Conservation (phyloP, 2,888 invertebrate species). For the Diaphora mendica region DNA sequence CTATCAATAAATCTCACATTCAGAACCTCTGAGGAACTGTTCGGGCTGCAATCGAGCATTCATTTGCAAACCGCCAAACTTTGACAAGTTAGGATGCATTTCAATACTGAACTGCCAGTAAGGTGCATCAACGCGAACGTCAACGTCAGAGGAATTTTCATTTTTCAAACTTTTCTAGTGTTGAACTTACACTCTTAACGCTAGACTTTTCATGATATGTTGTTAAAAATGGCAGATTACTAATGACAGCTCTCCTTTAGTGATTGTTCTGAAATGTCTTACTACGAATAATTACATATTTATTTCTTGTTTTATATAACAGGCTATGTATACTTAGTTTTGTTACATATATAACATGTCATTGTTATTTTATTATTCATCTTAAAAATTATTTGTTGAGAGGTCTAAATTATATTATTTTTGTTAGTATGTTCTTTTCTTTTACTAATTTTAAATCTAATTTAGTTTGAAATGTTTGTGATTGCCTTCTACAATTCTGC, state of each 20-base stretch:
- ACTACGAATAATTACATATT: no score
- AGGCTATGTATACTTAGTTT: no score
- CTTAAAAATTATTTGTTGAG: no score
- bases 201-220: background rate
- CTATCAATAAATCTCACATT: conserved; percentile 4
- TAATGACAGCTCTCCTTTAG: background rate
- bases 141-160: conserved; percentile 64
- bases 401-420: no score
- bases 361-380: no score
- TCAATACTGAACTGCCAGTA: conserved; percentile 63
- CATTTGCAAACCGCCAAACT: conserved; percentile 74
- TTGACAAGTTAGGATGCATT: conserved; percentile 79
- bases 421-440: no score
- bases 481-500: no score
- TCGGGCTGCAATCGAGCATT: conserved; percentile 61
- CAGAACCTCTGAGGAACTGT: background rate
- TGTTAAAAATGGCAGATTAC: background rate
- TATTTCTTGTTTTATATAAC: no score
- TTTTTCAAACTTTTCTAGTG: conserved; percentile 70
- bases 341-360: no score
- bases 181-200: conserved; percentile 41
- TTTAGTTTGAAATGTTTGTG: no score
- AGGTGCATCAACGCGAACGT: conserved; percentile 41
- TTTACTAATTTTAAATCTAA: no score
- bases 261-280: background rate